Evolutionary conservation across 1,140 invertebrate species (phyloP).

Genomic region (Meloidogyne hapla): DNA sequence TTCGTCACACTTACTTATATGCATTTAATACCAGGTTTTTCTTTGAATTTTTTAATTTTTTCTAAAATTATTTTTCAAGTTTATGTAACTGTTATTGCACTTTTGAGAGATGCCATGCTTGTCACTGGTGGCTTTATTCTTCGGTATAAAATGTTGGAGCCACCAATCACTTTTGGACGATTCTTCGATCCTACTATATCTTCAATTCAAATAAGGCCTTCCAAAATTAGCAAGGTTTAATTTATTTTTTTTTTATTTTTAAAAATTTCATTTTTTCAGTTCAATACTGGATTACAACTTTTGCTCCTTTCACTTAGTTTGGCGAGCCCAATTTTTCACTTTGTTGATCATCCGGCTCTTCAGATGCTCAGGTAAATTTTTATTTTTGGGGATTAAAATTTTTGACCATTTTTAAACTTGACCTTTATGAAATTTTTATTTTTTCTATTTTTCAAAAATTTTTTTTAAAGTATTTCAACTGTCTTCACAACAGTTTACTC

Average conservation of each 20-base stretch:
- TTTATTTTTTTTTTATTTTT: slow-evolving; percentile 11
- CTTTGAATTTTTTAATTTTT: slow-evolving; percentile 29
- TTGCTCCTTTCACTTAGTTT: slow-evolving; percentile 76
- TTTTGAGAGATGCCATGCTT: slow-evolving; percentile 79
- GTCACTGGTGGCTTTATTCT: slow-evolving; percentile 81
- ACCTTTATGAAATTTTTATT: slow-evolving; percentile 22
- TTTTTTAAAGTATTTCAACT: slow-evolving; percentile 33
- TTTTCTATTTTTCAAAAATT: not conserved
- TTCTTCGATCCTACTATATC: slow-evolving; percentile 87
- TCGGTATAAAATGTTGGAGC: slow-evolving; percentile 81
- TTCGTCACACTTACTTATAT: slow-evolving; percentile 82
- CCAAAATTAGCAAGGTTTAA: slow-evolving; percentile 82
- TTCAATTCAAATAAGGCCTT: slow-evolving; percentile 85
- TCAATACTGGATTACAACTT: slow-evolving; percentile 84
- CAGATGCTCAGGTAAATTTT: slow-evolving; percentile 74
- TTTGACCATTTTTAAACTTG: slow-evolving; percentile 15
- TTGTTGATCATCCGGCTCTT: slow-evolving; percentile 76
- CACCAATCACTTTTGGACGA: slow-evolving; percentile 74
- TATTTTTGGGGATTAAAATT: slow-evolving; percentile 10
- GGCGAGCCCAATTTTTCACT: slow-evolving; percentile 78
- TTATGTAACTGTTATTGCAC: slow-evolving; percentile 77
- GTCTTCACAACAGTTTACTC: slow-evolving; percentile 32
- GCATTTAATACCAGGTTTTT: slow-evolving; percentile 76
- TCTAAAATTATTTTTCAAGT: slow-evolving; percentile 64
- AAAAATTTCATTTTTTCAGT: slow-evolving; percentile 51